Base-by-base conservation (phyloP, 2,888 invertebrate genomes). In the Apodemia zela region DNA sequence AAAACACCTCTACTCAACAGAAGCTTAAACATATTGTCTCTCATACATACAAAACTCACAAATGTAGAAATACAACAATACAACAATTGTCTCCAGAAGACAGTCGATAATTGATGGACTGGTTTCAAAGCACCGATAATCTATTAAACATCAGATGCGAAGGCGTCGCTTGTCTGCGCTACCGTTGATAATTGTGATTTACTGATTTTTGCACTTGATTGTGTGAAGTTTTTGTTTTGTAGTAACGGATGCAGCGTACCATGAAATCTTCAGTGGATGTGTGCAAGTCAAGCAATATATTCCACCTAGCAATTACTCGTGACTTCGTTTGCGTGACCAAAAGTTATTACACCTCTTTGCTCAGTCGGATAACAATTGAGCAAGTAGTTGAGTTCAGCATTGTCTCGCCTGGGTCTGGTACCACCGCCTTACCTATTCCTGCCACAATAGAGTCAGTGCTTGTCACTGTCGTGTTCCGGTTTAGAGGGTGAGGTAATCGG, bases 171-270 rank as follows among this genome's bases (percentile, higher is more conserved):
- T 54, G 54, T 54, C 10, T 49, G 18, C 49, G 79, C 74, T 74
- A 71, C 76, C 84, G 82, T 77, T 71, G 75, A 84, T 71, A 86
- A 87, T 85, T 67, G 70, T 84, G 82, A 87, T 87, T 87, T 85
- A 87, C 54, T 54, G 54, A 54, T 21, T 54, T 54, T 25, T 25
- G 54, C 54, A 54, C 13, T 45, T 13, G 25, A 25, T 54, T 54
- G 54, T 25, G 21, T 13, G 2, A 11, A 45, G 21, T 15, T 54
- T 54, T 25, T 7, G 54, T 25, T 25, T 54, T 54, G 54, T 15
- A n/a, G 35, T 13, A 42, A 42, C 42, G 3, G 2, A 42, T 42
- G 42, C 42, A 13, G 42, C 13, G 35, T 35, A 38, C 13, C 38
- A 13, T 38, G 38, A 38, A 38, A 38, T 38, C 13, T 38, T 38